These are phyloP conservation scores for Cenopis cana DNA, from an alignment of 2,888 invertebrate species.

Conservation along the genomic window DNA sequence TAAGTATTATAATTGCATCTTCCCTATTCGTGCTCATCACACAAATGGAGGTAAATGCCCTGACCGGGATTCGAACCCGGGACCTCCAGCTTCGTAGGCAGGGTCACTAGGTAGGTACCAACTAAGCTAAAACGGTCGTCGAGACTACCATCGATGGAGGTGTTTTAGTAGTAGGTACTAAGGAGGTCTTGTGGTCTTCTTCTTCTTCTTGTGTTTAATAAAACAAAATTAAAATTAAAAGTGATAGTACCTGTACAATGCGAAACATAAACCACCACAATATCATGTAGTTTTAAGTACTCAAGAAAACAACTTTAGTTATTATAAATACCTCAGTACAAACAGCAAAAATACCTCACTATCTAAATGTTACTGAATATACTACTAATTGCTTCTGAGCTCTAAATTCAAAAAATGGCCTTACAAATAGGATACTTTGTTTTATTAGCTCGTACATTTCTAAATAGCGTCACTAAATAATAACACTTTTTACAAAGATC, in stretches of 20 bases:
- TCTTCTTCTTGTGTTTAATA: not conserved
- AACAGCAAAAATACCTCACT: not conserved
- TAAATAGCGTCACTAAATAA: not conserved
- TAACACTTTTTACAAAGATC: not conserved
- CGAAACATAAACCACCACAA: not conserved
- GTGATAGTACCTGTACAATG: not conserved
- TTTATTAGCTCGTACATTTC: not conserved
- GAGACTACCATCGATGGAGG: too few species aligned
- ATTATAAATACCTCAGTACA: constrained; percentile 3
- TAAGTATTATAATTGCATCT: too few species aligned
- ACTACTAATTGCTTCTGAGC: not conserved
- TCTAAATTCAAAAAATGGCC: constrained; percentile 42
- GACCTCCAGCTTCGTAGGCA: too few species aligned
- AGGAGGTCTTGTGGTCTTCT: too few species aligned
- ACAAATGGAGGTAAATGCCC: too few species aligned
- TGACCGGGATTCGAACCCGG: too few species aligned
- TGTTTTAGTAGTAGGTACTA: too few species aligned
- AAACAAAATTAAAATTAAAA: too few species aligned
- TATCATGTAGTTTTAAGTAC: constrained; percentile 6
- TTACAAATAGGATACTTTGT: constrained; percentile 20
- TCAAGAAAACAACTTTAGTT: constrained; percentile 4
- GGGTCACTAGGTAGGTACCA: too few species aligned
- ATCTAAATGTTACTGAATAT: not conserved
- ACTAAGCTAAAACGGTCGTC: too few species aligned
- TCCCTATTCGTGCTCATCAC: too few species aligned